Base-by-base conservation (phyloP, 2,113 vertebrate species). In the Cyprinodon tularosa region DNA sequence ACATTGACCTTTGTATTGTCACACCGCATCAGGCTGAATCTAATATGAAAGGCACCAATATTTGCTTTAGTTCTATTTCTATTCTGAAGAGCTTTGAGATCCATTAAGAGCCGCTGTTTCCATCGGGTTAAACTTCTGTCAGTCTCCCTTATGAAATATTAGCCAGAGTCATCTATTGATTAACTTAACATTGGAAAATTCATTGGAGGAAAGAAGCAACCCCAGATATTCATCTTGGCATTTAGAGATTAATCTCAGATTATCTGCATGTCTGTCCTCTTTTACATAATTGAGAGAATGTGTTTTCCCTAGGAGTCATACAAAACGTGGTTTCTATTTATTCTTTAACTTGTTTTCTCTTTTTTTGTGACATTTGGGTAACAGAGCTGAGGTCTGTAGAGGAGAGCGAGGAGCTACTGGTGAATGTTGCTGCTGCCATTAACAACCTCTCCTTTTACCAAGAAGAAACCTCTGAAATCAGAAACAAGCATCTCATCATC, bases 371-470 rank as follows among this genome's bases (percentile, higher is more conserved):
- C 37, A 37, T 17, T 44, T 62, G 42, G 22, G 44, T 48, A 65
- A 73, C 91, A 99, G 97, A 97, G 88, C 84, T 92, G 84, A 95
- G 95, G 80, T 93, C 95, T 4, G 81, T 96, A 2, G 89, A 93
- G 45, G 94, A 95, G 66, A 96, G 94, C 66, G 95, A 97, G 80
- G 97, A 98, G 90, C 83, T 99, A 74, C 83, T 97, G 88, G 94
- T 98, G 90, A 98, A 95, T 47, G 90, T 96, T 12, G 92, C 93
- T 0, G 94, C 95, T 68, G 74, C 96, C 64, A 92, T 99, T 93
- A 98, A 96, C 94, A 99, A 99, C 86, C 93, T 99, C 71, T 98
- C 97, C 17, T 99, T 94, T 91, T 98, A 99, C 88, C 93, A 92
- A 83, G 93, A 90, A 71, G 83, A 95, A 45, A 85, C 78, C 89